A percentile compares a stretch with the other conserved stretches of the same genome.
Conservation (phyloP, 2,888 invertebrate species). For the Drosophila anomalipes region DNA sequence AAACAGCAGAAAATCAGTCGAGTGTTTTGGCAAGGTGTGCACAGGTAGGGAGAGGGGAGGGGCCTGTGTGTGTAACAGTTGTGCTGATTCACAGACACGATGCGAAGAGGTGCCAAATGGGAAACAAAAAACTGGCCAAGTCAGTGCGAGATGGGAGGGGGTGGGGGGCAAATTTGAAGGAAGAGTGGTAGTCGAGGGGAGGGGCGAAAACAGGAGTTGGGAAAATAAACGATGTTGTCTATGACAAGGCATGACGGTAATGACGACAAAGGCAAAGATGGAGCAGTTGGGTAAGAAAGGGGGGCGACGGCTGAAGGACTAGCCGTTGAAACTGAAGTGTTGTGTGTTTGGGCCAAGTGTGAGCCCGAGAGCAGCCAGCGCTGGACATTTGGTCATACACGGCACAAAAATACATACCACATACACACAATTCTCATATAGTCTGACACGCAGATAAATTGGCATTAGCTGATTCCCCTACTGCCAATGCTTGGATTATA, state of each 20-base stretch:
- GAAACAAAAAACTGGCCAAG: conserved; percentile 49
- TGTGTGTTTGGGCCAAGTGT: conserved; percentile 25
- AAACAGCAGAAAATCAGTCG: conserved; percentile 64
- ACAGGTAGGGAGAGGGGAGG: background rate
- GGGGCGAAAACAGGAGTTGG: conserved; percentile 13
- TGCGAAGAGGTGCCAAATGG: conserved; percentile 66
- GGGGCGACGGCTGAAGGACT: background rate
- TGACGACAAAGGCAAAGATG: conserved; percentile 44
- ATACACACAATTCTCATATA: background rate
- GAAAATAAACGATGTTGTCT: conserved; percentile 79
- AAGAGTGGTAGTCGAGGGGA: background rate
- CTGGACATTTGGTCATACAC: background rate
- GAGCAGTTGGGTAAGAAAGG: background rate
- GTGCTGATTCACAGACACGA: conserved; percentile 69
- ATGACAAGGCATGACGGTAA: conserved; percentile 80
- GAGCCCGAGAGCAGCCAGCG: background rate
- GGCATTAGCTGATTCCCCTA: background rate
- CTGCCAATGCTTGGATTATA: background rate
- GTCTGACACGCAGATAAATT: background rate
- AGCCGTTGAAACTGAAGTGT: conserved; percentile 13
- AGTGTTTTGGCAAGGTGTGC: conserved; percentile 50
- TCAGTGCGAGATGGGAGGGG: background rate
- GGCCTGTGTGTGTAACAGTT: conserved; percentile 51
- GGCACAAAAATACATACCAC: background rate
- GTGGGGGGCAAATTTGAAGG: conserved; percentile 8